phyloP scores from a whole-genome alignment of 1,140 invertebrate species.

The Anoplophora glabripennis region DNA sequence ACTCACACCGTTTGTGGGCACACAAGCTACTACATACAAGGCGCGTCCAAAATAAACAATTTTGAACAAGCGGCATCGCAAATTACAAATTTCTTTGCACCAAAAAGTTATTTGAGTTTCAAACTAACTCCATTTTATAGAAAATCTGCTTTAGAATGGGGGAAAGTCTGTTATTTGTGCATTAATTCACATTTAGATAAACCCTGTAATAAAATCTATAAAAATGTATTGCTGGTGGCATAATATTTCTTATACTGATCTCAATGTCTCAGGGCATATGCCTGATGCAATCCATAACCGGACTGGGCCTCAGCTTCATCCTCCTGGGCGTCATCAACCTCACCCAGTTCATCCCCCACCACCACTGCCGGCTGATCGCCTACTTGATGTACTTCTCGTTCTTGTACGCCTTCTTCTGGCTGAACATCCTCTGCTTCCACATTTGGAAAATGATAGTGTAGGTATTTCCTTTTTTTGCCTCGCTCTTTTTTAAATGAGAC shows the following conservation, averaged over 20 bases:
- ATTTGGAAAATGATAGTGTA: slow-evolving; percentile 10
- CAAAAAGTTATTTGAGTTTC: no score
- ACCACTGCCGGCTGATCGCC: slow-evolving; percentile 3
- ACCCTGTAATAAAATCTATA: no score
- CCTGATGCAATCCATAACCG: slow-evolving; percentile 12
- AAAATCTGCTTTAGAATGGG: no score
- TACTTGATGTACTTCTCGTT: slow-evolving; percentile 11
- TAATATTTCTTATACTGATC: neutral
- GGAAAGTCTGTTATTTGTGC: no score
- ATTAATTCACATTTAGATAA: no score
- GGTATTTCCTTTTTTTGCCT: neutral
- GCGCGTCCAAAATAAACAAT: no score
- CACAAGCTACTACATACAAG: no score
- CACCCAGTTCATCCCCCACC: neutral
- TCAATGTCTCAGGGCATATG: slow-evolving; percentile 3
- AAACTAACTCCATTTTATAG: no score
- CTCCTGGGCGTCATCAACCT: slow-evolving; percentile 1
- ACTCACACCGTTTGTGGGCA: no score
- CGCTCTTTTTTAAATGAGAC: neutral
- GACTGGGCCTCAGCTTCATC: neutral
- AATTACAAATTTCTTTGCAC: no score
- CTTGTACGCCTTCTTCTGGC: slow-evolving; percentile 11
- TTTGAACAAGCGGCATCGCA: no score
- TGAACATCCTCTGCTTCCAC: slow-evolving; percentile 10
- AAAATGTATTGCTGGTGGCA: neutral